phyloP scores from a whole-genome alignment of 2,113 vertebrate species.

The Mus musculus region DNA sequence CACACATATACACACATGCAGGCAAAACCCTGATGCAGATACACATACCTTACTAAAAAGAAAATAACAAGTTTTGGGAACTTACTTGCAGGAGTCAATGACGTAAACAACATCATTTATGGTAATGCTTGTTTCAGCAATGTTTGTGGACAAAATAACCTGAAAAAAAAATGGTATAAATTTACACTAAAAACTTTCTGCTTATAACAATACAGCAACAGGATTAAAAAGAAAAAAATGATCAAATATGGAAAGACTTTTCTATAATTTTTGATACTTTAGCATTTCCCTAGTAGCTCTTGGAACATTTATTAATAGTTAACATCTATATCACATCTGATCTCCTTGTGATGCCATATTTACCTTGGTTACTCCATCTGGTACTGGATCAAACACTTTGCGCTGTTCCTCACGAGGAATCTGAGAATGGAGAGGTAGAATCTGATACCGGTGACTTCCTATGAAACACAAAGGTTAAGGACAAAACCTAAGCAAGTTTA shows the following conservation, averaged over 20 bases:
- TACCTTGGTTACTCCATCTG: constrained; percentile 92
- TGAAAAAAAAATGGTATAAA: constrained; percentile 74
- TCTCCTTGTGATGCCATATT: not conserved
- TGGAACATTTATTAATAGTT: not conserved
- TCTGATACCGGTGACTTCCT: constrained; percentile 92
- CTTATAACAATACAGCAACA: not conserved
- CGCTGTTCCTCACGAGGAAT: constrained; percentile 97
- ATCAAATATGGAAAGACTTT: not conserved
- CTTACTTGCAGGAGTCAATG: constrained; percentile 99
- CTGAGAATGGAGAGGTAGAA: constrained; percentile 97
- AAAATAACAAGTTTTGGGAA: constrained; percentile 54
- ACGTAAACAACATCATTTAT: constrained; percentile 99
- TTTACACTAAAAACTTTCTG: not conserved
- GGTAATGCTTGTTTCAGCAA: constrained; percentile 97
- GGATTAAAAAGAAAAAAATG: not conserved
- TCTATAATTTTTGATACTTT: not conserved
- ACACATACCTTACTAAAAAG: not conserved
- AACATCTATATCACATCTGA: not conserved
- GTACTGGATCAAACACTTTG: constrained; percentile 94
- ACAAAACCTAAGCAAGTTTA: not conserved
- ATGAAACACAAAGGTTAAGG: constrained; percentile 4
- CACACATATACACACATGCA: not conserved
- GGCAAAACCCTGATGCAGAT: too few relatives aligned
- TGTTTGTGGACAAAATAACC: constrained; percentile 99
- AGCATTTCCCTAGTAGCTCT: not conserved